Conservation (phyloP, 2,797 vertebrate species). For the Molothrus aeneus region DNA sequence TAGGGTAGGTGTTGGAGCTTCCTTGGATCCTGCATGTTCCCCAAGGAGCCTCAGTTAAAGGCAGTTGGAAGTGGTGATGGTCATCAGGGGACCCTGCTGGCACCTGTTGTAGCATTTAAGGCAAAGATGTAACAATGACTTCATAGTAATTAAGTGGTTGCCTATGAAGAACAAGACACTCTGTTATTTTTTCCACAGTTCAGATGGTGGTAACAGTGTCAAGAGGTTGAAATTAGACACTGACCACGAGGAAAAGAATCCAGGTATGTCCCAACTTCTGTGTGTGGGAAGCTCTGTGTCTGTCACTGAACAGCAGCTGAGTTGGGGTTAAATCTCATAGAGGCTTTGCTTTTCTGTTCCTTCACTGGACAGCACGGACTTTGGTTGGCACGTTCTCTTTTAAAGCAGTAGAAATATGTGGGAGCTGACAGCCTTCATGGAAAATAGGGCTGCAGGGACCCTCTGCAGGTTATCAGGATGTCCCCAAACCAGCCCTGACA, state of each 20-base stretch:
- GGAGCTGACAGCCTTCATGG: background rate
- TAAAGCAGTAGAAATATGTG: background rate
- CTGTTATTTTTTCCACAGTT: conserved; percentile 76
- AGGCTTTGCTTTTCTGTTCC: background rate
- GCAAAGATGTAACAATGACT: background rate
- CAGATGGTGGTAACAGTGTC: conserved; percentile 86
- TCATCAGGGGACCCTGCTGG: background rate
- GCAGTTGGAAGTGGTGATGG: background rate
- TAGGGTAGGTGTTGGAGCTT: background rate
- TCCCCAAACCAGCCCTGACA: background rate
- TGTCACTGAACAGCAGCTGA: background rate
- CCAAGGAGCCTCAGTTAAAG: background rate
- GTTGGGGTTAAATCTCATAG: background rate
- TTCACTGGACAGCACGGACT: background rate
- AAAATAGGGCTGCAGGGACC: background rate
- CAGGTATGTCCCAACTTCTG: conserved; percentile 78
- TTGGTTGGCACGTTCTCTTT: background rate
- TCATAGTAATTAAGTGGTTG: background rate
- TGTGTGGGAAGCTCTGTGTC: background rate
- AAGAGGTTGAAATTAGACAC: conserved; percentile 91
- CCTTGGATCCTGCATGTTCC: background rate
- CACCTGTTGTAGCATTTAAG: background rate
- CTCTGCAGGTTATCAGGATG: background rate
- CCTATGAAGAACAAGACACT: background rate
- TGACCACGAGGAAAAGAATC: conserved; percentile 79